Evolutionary conservation across 64 coral and sea anemone genomes (phyloP), one percentile per base, ranked within the genome.

Genomic region (Stichodactyla mertensii): DNA sequence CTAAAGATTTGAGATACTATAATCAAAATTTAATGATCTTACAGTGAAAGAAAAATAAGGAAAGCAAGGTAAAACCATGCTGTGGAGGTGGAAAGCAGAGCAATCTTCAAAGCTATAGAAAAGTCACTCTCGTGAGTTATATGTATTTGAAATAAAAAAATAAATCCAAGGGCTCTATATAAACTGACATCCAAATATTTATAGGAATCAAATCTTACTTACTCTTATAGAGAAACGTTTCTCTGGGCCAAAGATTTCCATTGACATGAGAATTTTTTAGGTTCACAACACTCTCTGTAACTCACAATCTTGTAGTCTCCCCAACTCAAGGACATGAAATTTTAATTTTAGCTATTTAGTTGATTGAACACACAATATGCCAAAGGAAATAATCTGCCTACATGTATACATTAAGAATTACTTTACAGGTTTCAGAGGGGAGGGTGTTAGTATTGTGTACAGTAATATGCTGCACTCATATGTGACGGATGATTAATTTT

Each of bases 191-290:
- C 6, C 4, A 19, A 16, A 22, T 81, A 51, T 53, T 81, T 20
- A 52, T 18, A 81, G 7, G 52, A 81, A 54, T 14, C 6, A n/a
- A 19, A 54, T 81, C 53, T 52, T 81, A 90, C 89, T 90, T 90
- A 90, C 89, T 86, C 45, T 90, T 19, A 90, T 71, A 61, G 83
- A 84, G 59, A 90, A 90, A 86, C 55, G 51, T 7, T 90, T 84
- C 71, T 90, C 83, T 54, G 55, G 71, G 4, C 85, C 89, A 51
- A 14, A 53, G 61, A 86, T 85, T 79, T 86, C 83, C 62, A 22
- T 79, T 84, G 89, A 86, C 89, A 90, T 90, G 28, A 52, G 55
- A 79, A 81, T 81, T 52, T 6, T 55, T 19, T 54, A 10, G 26
- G 69, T 22, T 81, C 78, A 81, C 51, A 81, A 55, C 51, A 53